Percentiles rank a stretch among this genome's conserved stretches.
Evolutionary conservation across 1,140 invertebrate species (phyloP).

Genomic region (Papilio polyxenes): DNA sequence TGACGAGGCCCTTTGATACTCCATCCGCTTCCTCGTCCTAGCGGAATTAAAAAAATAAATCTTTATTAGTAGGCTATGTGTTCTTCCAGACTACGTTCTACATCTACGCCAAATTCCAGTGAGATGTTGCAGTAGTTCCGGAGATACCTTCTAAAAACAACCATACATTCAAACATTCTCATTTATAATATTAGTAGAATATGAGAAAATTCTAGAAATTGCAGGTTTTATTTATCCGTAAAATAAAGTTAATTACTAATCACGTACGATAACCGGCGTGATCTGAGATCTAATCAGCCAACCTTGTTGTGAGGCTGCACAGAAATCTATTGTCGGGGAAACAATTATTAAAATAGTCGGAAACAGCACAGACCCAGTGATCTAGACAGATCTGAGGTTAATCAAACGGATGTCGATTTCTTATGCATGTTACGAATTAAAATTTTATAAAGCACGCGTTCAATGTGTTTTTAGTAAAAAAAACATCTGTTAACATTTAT

Average conservation of each 20-base stretch:
- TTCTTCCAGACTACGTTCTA: no score
- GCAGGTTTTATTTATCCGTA: not conserved
- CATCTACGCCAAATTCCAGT: no score
- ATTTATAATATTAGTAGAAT: no score
- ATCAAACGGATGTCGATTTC: not conserved
- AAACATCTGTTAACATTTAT: no score
- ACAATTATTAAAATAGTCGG: not conserved
- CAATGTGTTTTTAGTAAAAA: not conserved
- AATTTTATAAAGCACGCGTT: not conserved
- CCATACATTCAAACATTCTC: no score
- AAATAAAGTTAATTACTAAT: not conserved
- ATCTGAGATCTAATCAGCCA: not conserved
- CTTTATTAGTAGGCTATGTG: no score
- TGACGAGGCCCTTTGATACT: no score
- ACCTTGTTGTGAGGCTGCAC: slow-evolving; percentile 13
- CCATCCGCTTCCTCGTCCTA: no score
- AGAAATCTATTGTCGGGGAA: slow-evolving; percentile 6
- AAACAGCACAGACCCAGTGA: not conserved
- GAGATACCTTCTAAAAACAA: no score
- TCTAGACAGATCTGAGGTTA: not conserved
- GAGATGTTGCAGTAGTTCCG: no score
- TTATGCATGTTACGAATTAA: not conserved
- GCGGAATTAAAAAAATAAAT: no score
- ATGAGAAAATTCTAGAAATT: no score
- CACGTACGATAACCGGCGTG: not conserved